phyloP scores from a whole-genome alignment of 2,797 vertebrate species.

The Nothura maculosa region DNA sequence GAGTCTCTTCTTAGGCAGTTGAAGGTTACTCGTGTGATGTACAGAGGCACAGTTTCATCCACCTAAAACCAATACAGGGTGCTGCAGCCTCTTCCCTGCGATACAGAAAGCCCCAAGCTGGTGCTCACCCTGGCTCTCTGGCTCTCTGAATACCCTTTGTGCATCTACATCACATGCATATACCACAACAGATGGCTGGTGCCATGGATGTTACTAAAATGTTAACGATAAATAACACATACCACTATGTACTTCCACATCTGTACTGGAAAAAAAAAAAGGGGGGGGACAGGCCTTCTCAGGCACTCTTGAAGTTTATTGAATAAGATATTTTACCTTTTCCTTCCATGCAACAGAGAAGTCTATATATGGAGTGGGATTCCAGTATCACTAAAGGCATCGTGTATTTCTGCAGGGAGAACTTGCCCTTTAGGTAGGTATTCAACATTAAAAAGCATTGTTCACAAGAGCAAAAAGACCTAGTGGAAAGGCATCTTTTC shows the following conservation, averaged over 20 bases:
- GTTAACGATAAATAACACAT: not conserved
- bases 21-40: not conserved
- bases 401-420: not conserved
- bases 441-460: conserved; percentile 28
- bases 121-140: not conserved
- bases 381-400: not conserved
- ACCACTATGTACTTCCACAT: not conserved
- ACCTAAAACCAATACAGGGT: not conserved
- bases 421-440: conserved; percentile 23
- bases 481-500: conserved; percentile 33
- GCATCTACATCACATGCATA: not conserved
- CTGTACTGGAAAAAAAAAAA: not conserved
- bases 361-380: not conserved
- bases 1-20: no score
- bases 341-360: not conserved
- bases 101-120: accelerated
- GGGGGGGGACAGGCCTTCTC: not conserved
- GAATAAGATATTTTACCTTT: not conserved
- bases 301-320: not conserved
- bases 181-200: not conserved
- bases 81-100: not conserved
- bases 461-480: conserved; percentile 60
- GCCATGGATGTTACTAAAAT: not conserved
- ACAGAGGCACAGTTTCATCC: not conserved
- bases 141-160: not conserved